A percentile compares a stretch with the other conserved stretches of the same genome.
phyloP scores from a whole-genome alignment of 53 echinoderm and acorn worm genomes.

The Apostichopus leukothele region DNA sequence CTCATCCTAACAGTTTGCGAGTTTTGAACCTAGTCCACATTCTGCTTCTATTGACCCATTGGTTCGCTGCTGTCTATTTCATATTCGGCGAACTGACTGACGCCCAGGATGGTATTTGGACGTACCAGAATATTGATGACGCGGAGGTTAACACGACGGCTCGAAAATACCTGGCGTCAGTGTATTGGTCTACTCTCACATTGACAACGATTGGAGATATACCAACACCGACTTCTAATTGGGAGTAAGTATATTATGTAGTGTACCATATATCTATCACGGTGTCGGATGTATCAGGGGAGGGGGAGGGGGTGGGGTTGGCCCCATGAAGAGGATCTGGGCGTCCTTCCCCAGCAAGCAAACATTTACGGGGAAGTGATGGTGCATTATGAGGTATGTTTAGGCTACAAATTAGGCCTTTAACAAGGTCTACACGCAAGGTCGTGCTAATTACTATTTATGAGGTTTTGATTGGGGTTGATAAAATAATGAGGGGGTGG shows the following conservation, averaged over 20 bases:
- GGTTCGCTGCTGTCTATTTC: constrained; percentile 82
- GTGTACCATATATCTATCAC: no score
- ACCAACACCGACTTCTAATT: constrained; percentile 63
- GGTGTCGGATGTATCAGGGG: no score
- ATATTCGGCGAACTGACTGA: constrained; percentile 68
- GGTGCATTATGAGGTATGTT: no score
- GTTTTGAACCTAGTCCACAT: constrained; percentile 72
- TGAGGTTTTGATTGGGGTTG: no score
- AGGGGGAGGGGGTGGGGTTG: no score
- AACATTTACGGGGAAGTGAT: no score
- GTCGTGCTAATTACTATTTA: no score
- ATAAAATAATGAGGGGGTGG: no score
- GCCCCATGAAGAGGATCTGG: no score
- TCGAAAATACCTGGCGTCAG: constrained; percentile 73
- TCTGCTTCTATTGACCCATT: constrained; percentile 77
- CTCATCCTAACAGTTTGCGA: constrained; percentile 74
- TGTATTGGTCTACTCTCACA: constrained; percentile 92
- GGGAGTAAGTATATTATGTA: constrained; percentile 69
- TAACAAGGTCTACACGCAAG: no score
- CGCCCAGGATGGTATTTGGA: constrained; percentile 64
- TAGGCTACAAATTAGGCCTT: no score
- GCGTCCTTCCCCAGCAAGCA: no score
- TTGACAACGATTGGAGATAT: constrained; percentile 90
- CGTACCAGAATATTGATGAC: constrained; percentile 53
- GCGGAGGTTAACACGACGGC: constrained; percentile 60